A percentile compares a stretch with the other conserved stretches of the same genome.
phyloP scores from a whole-genome alignment of 2,797 vertebrate species.

The Oophaga sylvatica region DNA sequence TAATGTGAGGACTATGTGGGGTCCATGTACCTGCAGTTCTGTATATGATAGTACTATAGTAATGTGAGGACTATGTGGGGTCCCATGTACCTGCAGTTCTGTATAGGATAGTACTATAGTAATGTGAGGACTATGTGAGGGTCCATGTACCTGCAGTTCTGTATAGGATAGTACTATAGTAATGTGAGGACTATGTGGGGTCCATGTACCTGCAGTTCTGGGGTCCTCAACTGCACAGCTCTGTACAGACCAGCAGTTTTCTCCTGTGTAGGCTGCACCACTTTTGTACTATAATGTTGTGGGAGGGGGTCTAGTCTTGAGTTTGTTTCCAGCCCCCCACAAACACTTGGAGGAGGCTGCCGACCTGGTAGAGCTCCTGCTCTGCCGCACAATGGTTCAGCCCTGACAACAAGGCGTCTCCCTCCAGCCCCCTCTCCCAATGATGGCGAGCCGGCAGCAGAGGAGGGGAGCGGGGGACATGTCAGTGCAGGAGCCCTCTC shows the following conservation, averaged over 20 bases:
- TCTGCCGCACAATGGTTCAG: slow-evolving; percentile 73
- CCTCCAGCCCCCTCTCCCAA: slow-evolving; percentile 72
- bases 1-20: too few species aligned
- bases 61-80: too few species aligned
- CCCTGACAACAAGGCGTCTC: slow-evolving; percentile 73
- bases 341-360: background rate
- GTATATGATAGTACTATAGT: too few species aligned
- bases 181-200: too few species aligned
- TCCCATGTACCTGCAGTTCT: background rate
- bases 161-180: background rate
- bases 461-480: slow-evolving; percentile 67
- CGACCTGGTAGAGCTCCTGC: slow-evolving; percentile 18
- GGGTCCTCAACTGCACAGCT: background rate
- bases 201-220: background rate
- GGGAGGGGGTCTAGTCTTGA: slow-evolving; percentile 27
- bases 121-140: background rate
- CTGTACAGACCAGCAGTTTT: background rate
- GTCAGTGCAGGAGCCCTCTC: slow-evolving; percentile 69
- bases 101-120: background rate
- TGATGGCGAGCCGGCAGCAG: slow-evolving; percentile 70
- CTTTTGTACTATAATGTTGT: slow-evolving; percentile 65
- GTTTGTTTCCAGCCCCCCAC: slow-evolving; percentile 51
- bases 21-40: too few species aligned
- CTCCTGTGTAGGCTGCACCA: slow-evolving; percentile 73
- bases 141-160: background rate